These are phyloP conservation scores for Callorhinus ursinus DNA, from an alignment of 2,113 vertebrate genomes.

Conservation along the genomic window DNA sequence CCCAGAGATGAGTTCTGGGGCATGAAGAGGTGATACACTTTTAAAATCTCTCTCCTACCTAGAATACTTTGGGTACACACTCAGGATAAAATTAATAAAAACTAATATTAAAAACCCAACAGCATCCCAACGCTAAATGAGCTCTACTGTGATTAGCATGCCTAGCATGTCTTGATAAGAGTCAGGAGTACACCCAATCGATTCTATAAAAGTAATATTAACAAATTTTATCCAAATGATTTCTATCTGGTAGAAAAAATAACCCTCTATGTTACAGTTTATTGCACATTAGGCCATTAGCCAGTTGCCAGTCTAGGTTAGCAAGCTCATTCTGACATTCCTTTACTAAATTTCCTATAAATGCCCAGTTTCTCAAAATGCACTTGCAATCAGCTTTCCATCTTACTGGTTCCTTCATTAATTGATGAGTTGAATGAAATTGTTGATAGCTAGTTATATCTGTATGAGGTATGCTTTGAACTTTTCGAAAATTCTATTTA, in stretches of 20 bases:
- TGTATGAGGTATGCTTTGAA: neutral
- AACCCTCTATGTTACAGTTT: neutral
- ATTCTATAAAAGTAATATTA: neutral
- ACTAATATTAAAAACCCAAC: neutral
- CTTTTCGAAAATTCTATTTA: neutral
- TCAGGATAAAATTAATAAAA: slow-evolving; percentile 43
- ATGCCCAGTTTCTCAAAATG: slow-evolving; percentile 10
- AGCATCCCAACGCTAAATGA: neutral
- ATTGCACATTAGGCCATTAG: slow-evolving; percentile 30
- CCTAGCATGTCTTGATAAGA: neutral
- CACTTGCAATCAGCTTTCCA: neutral
- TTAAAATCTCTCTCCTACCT: slow-evolving; percentile 22
- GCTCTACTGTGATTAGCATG: neutral
- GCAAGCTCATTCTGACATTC: neutral
- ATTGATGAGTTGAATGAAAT: neutral
- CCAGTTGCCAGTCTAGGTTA: slow-evolving; percentile 5
- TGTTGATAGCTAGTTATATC: neutral
- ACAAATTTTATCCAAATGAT: neutral
- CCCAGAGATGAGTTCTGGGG: neutral
- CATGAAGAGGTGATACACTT: neutral
- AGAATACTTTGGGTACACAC: neutral
- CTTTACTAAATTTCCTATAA: neutral
- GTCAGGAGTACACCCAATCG: neutral
- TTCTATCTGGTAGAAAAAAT: neutral
- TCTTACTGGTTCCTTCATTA: neutral